Conservation (phyloP, 2,113 vertebrate genomes). For the Cavia porcellus region DNA sequence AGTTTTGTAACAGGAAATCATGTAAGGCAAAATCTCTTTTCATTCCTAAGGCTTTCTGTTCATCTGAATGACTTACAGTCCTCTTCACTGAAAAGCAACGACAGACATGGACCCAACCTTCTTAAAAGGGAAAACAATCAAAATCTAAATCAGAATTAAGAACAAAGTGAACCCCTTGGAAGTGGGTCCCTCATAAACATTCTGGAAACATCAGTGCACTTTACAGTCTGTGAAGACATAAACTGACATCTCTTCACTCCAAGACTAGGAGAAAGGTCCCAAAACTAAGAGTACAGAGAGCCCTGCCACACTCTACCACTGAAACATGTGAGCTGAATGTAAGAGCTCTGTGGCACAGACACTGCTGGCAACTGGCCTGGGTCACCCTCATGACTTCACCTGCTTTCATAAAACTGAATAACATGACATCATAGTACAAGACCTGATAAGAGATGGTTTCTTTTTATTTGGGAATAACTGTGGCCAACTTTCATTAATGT, state of each 20-base stretch:
- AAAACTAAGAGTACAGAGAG: neutral
- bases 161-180: neutral
- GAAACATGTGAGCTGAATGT: fast-evolving
- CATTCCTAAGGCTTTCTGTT: conserved; percentile 27
- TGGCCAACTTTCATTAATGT: conserved; percentile 44
- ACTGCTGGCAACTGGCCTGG: neutral
- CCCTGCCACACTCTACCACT: neutral
- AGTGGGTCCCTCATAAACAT: neutral
- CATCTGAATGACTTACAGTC: conserved; percentile 8
- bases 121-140: neutral
- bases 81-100: conserved; percentile 58
- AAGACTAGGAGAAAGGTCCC: neutral
- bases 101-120: neutral
- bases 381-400: neutral
- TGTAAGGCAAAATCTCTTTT: conserved; percentile 72
- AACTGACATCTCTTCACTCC: neutral
- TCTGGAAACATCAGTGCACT: conserved; percentile 9
- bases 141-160: neutral
- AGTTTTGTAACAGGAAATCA: conserved; percentile 24
- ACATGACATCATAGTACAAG: conserved; percentile 47
- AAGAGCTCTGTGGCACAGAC: neutral
- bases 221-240: neutral
- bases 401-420: conserved; percentile 35
- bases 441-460: conserved; percentile 60
- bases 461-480: conserved; percentile 73